These are phyloP conservation scores for Megalonaias nervosa DNA, from an alignment of 1,140 invertebrate genomes.

Conservation along the genomic window DNA sequence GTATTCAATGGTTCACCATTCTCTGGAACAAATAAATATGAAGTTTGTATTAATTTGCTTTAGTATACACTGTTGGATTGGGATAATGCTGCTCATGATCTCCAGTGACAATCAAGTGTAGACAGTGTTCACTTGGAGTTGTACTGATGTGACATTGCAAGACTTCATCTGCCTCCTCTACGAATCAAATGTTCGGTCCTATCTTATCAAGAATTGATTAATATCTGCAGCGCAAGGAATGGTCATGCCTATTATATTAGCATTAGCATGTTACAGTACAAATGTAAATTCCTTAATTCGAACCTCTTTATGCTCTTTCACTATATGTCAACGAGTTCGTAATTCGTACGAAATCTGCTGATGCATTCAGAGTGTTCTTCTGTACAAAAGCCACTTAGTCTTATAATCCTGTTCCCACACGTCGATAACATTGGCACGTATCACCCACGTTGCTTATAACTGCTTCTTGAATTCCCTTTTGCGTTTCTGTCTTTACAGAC, in stretches of 20 bases:
- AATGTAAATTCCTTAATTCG: constrained; percentile 43
- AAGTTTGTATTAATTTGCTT: constrained; percentile 65
- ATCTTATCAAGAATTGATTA: constrained; percentile 44
- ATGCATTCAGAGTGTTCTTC: constrained; percentile 36
- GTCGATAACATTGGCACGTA: constrained; percentile 20
- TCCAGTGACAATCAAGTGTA: constrained; percentile 89
- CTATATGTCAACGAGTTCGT: not conserved
- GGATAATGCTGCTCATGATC: constrained; percentile 77
- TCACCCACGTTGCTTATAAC: not conserved
- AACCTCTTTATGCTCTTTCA: constrained; percentile 38
- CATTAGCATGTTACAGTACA: constrained; percentile 56
- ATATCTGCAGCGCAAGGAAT: constrained; percentile 64
- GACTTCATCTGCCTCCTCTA: constrained; percentile 68
- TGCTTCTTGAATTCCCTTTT: not conserved
- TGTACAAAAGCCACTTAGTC: constrained; percentile 64
- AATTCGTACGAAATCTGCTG: constrained; percentile 17
- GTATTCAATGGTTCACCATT: constrained; percentile 62
- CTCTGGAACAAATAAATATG: constrained; percentile 69
- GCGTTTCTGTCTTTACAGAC: not conserved
- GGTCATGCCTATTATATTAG: constrained; percentile 65
- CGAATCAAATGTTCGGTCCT: constrained; percentile 55
- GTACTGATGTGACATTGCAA: constrained; percentile 64
- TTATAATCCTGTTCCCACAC: constrained; percentile 46
- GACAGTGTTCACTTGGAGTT: constrained; percentile 77
- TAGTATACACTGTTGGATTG: constrained; percentile 64